Evolutionary conservation across 2,113 vertebrate genomes (phyloP), one percentile per base, ranked within the genome.

Genomic region (Puffinus mauretanicus): DNA sequence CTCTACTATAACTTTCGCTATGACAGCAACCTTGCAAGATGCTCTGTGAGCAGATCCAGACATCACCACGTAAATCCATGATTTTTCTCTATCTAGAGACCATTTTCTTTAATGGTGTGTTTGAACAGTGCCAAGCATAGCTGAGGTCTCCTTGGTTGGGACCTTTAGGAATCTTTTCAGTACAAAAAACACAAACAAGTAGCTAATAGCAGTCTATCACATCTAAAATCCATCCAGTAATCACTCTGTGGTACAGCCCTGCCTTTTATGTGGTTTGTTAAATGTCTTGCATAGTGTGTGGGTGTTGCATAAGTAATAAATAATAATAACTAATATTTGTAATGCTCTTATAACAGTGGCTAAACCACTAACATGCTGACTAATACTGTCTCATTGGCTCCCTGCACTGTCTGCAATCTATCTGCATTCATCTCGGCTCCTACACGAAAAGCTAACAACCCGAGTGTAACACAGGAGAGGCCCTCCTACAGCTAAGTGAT

Each of bases 231-330:
- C 85, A 90, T 70, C 93, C 75, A 70, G 85, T 36, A 67, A 47
- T 80, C 8, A 0, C 75, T 77, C 81, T 94, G 96, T 17, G 92
- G 92, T 90, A 49, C 92, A 91, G 96, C 75, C 90, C 34, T 86
- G 77, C 87, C 94, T 95, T 95, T 96, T 90, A 26, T 95, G 96
- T 66, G 96, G 96, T 96, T 94, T 94, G 70, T 88, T 95, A 90
- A 97, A 95, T 92, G 93, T 17, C 90, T 93, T 27, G 54, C 82
- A 66, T 61, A 70, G 57, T 3, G 66, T 54, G 87, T 61, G 92
- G 92, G 84, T 82, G 93, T 92, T 88, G 92, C 66, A 90, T 64
- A 94, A 96, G 92, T 82, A 96, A 97, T 93, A 96, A 96, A 96
- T 95, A 97, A 96, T 66, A 91, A 95, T 91, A 94, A 95, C 78